A percentile compares a stretch with the other conserved stretches of the same genome.
phyloP scores from a whole-genome alignment of 2,797 vertebrate genomes.

The Crocidura indochinensis region DNA sequence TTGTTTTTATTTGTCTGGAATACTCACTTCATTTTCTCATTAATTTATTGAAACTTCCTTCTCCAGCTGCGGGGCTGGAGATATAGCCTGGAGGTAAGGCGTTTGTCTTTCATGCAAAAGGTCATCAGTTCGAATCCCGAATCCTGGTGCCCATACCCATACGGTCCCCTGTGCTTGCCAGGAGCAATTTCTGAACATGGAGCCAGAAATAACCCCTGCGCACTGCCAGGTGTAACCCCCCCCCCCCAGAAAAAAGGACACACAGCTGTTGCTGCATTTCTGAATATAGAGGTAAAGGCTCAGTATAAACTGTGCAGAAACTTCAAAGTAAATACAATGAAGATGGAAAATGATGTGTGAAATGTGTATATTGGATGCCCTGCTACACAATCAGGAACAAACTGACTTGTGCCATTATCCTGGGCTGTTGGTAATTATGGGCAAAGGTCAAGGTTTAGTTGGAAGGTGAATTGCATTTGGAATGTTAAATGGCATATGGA shows the following conservation, averaged over 20 bases:
- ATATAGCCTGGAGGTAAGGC: too few species aligned
- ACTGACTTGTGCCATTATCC: constrained; percentile 1
- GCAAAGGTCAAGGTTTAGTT: constrained; percentile 70
- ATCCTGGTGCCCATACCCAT: too few species aligned
- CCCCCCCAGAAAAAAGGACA: too few species aligned
- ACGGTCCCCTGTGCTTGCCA: too few species aligned
- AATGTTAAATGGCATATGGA: constrained; percentile 50
- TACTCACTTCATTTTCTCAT: neutral
- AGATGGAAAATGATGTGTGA: constrained; percentile 9
- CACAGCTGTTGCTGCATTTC: neutral
- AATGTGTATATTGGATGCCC: constrained; percentile 1
- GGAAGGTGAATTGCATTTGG: constrained; percentile 58
- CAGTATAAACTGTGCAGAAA: neutral
- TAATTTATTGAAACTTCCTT: constrained; percentile 9
- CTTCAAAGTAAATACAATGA: constrained; percentile 35
- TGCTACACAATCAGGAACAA: constrained; percentile 34
- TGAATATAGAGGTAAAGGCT: neutral
- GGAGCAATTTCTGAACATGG: too few species aligned
- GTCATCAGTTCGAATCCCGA: too few species aligned
- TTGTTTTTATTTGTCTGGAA: neutral
- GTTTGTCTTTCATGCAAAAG: too few species aligned
- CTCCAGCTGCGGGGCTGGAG: too few species aligned
- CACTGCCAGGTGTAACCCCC: too few species aligned
- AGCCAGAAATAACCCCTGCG: too few species aligned
- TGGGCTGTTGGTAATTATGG: constrained; percentile 54